Conservation (phyloP, 2,113 vertebrate species). For the Myrmecophaga tridactyla region DNA sequence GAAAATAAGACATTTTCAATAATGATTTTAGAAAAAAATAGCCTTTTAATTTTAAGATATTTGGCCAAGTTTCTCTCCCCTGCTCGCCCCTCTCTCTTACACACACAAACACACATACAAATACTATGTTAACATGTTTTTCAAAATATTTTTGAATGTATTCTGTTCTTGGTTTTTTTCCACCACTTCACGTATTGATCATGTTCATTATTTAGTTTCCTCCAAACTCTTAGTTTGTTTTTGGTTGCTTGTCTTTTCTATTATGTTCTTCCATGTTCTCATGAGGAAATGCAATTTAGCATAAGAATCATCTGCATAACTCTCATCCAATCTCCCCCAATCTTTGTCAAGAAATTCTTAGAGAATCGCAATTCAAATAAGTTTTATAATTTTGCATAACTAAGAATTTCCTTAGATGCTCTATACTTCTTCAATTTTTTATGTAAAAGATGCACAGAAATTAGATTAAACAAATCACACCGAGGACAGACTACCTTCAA, state of each 20-base stretch:
- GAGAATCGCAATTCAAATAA: background rate
- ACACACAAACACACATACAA: no score
- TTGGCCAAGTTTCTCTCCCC: background rate
- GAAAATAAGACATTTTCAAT: conserved; percentile 30
- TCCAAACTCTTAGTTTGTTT: background rate
- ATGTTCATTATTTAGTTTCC: background rate
- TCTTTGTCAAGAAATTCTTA: background rate
- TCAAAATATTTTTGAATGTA: background rate
- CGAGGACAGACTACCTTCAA: background rate
- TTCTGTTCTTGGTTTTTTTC: background rate
- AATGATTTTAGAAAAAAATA: background rate
- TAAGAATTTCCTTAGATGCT: background rate
- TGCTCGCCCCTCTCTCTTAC: background rate
- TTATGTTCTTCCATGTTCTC: background rate
- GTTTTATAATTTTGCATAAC: background rate
- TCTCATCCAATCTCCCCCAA: background rate
- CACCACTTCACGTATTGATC: background rate
- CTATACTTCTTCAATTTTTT: background rate
- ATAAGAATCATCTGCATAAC: background rate
- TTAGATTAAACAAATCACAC: background rate
- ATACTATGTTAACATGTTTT: background rate
- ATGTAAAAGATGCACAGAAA: background rate
- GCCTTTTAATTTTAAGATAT: background rate
- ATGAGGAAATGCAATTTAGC: background rate
- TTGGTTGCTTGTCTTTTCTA: background rate